Percentiles rank a stretch among this genome's conserved stretches.
Evolutionary conservation across 2,113 vertebrate genomes (phyloP).

Genomic region (Sterrhoptilus dennistouni): DNA sequence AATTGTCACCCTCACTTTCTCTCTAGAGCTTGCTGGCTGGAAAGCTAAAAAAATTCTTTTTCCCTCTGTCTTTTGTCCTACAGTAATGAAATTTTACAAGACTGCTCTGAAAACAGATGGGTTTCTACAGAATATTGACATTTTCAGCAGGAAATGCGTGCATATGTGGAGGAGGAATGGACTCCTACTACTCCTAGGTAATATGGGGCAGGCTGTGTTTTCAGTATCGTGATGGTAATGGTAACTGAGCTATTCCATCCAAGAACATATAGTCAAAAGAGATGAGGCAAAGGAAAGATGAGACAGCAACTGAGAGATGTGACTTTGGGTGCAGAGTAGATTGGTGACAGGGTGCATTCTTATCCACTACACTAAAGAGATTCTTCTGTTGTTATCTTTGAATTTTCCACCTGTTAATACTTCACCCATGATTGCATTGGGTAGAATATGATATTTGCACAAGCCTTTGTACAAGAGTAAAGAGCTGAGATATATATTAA

Average conservation of each 20-base stretch:
- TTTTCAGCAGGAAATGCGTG: constrained; percentile 21
- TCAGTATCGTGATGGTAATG: neutral
- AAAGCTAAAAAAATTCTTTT: neutral
- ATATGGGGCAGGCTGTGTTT: neutral
- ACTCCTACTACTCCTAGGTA: neutral
- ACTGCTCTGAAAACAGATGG: neutral
- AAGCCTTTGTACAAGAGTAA: neutral
- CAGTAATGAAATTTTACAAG: neutral
- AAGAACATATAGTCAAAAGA: neutral
- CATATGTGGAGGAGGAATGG: neutral
- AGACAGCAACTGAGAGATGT: neutral
- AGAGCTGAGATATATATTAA: neutral
- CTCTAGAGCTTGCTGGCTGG: neutral
- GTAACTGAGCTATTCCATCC: neutral
- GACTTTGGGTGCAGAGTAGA: neutral
- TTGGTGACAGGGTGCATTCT: neutral
- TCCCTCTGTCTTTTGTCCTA: neutral
- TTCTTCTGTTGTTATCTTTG: neutral
- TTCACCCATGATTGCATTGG: neutral
- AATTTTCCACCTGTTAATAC: neutral
- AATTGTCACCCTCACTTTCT: neutral
- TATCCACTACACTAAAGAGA: neutral
- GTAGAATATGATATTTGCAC: neutral
- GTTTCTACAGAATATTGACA: constrained; percentile 9
- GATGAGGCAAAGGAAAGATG: neutral